Percentiles rank a stretch among this genome's conserved stretches.
These are phyloP conservation scores for Enteromius fasciolatus DNA, from an alignment of 2,797 vertebrate species.

Conservation along the genomic window DNA sequence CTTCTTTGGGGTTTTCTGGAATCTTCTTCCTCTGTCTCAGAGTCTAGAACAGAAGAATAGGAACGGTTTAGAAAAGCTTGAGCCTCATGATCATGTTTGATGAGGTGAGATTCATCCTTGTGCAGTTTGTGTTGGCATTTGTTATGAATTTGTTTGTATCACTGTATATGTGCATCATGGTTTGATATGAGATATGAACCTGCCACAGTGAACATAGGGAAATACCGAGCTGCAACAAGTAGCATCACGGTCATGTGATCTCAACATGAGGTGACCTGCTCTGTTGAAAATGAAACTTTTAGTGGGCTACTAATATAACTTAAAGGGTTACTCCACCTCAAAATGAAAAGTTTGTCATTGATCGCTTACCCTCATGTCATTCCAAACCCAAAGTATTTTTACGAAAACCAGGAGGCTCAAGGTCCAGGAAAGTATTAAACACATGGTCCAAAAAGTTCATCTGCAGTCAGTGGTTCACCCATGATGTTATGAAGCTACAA, in stretches of 20 bases:
- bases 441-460: no score
- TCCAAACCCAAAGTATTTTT: no score
- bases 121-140: background rate
- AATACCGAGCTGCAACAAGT: background rate
- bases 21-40: constrained; percentile 58
- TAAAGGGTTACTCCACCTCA: background rate
- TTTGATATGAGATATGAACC: background rate
- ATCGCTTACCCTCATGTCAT: no score
- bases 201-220: background rate
- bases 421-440: no score
- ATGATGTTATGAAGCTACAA: no score
- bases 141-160: background rate
- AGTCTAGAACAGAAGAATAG: constrained; percentile 48
- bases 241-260: constrained; percentile 12
- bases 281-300: background rate
- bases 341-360: no score
- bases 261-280: background rate
- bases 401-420: no score
- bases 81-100: background rate
- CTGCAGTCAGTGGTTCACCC: no score
- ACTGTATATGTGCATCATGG: background rate
- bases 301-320: background rate
- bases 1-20: constrained; percentile 27
- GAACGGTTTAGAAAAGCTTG: background rate
- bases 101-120: background rate